These are phyloP conservation scores for Dryoscopus gambensis DNA, from an alignment of 2,113 vertebrate genomes.

Conservation along the genomic window DNA sequence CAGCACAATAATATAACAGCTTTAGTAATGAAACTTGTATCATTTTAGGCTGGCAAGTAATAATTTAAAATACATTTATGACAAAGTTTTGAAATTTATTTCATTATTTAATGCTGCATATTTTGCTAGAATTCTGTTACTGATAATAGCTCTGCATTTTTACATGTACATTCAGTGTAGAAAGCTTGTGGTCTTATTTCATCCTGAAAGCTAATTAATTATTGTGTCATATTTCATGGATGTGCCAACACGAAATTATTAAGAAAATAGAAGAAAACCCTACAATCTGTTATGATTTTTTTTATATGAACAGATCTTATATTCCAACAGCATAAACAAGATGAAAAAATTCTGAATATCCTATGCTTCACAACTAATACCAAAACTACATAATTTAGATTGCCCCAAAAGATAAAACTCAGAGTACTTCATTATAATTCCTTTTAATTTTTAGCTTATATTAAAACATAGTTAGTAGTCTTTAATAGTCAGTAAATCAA, in stretches of 20 bases:
- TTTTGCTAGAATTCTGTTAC: constrained; percentile 56
- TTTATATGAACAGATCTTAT: constrained; percentile 32
- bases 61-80: constrained; percentile 74
- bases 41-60: constrained; percentile 68
- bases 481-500: background rate
- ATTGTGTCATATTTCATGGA: constrained; percentile 83
- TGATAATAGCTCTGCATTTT: constrained; percentile 45
- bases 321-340: constrained; percentile 43
- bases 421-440: background rate
- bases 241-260: constrained; percentile 79
- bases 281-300: constrained; percentile 55
- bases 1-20: constrained; percentile 47
- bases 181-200: constrained; percentile 31
- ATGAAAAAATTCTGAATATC: constrained; percentile 67
- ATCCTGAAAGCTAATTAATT: constrained; percentile 80
- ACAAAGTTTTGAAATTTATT: constrained; percentile 72
- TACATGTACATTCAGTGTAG: constrained; percentile 10
- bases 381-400: constrained; percentile 29
- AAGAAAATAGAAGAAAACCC: constrained; percentile 41
- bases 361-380: constrained; percentile 73
- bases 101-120: constrained; percentile 59
- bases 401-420: background rate
- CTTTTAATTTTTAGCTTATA: background rate
- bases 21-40: constrained; percentile 69
- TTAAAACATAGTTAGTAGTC: background rate